Evolutionary conservation across 1,140 invertebrate species (phyloP).

Genomic region (Marisa cornuarietis): DNA sequence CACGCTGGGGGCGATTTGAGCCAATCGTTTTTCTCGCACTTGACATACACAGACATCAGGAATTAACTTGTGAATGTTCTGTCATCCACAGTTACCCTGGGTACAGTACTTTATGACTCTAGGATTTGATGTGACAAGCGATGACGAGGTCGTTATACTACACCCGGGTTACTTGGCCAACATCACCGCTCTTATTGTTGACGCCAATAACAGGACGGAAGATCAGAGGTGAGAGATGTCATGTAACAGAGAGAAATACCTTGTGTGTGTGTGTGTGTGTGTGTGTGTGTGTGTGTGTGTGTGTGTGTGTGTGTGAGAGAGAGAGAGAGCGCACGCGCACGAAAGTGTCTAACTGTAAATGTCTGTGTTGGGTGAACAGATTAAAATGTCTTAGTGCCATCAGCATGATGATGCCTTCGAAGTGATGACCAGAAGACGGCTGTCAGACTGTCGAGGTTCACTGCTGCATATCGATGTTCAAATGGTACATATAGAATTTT

Average conservation of each 20-base stretch:
- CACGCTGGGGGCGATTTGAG: too few relatives aligned
- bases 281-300: too few relatives aligned
- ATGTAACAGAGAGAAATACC: conserved; percentile 75
- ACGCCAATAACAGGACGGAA: conserved; percentile 3
- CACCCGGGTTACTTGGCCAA: conserved; percentile 35
- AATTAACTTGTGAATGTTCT: too few relatives aligned
- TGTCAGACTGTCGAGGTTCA: too few relatives aligned
- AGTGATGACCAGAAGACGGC: too few relatives aligned
- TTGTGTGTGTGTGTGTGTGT: conserved; percentile 65
- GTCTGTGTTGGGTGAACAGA: neutral
- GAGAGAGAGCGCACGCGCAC: neutral
- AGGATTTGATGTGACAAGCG: conserved; percentile 23
- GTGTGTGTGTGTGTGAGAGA: neutral
- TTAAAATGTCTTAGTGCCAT: too few relatives aligned
- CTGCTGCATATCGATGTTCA: too few relatives aligned
- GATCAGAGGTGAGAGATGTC: conserved; percentile 13
- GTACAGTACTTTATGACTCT: conserved; percentile 33
- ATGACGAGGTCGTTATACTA: conserved; percentile 32
- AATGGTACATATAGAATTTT: too few relatives aligned
- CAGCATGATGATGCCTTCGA: too few relatives aligned
- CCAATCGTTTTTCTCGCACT: too few relatives aligned
- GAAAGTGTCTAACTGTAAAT: neutral
- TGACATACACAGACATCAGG: too few relatives aligned
- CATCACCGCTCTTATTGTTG: conserved; percentile 20
- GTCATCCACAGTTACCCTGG: conserved; percentile 32